Conservation (phyloP, 2,888 invertebrate species). For the Nomada fabriciana region DNA sequence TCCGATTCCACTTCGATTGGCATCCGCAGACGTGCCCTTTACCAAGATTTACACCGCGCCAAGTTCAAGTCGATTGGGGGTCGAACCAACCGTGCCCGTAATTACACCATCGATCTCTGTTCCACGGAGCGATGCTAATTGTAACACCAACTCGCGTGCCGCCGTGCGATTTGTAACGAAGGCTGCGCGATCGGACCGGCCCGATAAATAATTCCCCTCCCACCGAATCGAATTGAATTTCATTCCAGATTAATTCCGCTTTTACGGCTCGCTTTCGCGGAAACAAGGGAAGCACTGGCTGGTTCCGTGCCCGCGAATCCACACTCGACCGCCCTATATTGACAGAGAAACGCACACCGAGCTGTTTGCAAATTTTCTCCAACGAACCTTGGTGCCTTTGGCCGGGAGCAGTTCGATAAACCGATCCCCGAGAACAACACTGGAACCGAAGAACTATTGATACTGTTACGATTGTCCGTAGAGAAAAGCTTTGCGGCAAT, state of each 20-base stretch:
- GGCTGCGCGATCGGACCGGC: conserved; percentile 12
- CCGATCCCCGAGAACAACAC: not conserved
- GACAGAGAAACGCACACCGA: not conserved
- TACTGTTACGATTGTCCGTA: not conserved
- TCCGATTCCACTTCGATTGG: not conserved
- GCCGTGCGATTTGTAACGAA: conserved; percentile 43
- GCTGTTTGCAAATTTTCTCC: conserved; percentile 1
- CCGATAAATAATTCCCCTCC: conserved; percentile 54
- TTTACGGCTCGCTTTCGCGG: conserved; percentile 1
- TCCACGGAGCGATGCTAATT: conserved; percentile 42
- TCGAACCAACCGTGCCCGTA: conserved; percentile 33
- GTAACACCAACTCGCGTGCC: conserved; percentile 52
- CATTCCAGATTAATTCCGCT: conserved; percentile 34
- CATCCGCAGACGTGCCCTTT: not conserved
- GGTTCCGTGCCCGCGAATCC: not conserved
- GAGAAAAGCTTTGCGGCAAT: not conserved
- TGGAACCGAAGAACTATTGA: not conserved
- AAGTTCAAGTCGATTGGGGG: conserved; percentile 36
- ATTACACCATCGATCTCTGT: conserved; percentile 54
- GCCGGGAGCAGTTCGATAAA: not conserved
- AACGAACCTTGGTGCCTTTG: not conserved
- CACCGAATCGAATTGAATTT: conserved; percentile 50
- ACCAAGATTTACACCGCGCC: conserved; percentile 32
- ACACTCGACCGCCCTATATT: not conserved
- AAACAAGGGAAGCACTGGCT: not conserved